phyloP scores from a whole-genome alignment of 2,888 invertebrate species.

The Prosopocoilus inquinatus region DNA sequence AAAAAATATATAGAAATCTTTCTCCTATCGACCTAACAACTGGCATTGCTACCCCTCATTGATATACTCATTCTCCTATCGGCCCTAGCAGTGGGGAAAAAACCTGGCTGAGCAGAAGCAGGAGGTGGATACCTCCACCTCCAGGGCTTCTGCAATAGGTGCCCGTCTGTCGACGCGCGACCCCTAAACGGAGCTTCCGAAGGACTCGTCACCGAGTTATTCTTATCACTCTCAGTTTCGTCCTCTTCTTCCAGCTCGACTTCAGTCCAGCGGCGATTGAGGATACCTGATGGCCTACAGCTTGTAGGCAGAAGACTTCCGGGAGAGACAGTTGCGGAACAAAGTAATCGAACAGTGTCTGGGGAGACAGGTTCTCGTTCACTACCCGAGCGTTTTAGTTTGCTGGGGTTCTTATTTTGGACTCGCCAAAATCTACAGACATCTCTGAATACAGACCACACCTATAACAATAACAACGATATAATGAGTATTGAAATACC shows the following conservation, averaged over 20 bases:
- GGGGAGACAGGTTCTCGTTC: constrained; percentile 57
- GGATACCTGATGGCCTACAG: constrained; percentile 33
- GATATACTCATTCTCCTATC: constrained; percentile 77
- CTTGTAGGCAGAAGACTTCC: constrained; percentile 40
- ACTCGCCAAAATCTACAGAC: constrained; percentile 73
- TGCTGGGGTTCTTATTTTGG: constrained; percentile 63
- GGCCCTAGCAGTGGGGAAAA: constrained; percentile 50
- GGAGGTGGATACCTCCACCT: constrained; percentile 59
- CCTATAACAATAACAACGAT: constrained; percentile 50
- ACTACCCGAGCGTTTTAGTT: constrained; percentile 60
- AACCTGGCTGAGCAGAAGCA: constrained; percentile 37
- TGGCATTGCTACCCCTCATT: constrained; percentile 65
- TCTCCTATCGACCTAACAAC: constrained; percentile 48
- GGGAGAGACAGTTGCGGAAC: constrained; percentile 45
- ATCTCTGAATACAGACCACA: constrained; percentile 74
- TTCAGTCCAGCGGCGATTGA: constrained; percentile 64
- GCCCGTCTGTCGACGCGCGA: constrained; percentile 74
- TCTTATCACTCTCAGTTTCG: constrained; percentile 48
- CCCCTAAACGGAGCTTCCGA: constrained; percentile 62
- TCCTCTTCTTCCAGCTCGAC: constrained; percentile 62
- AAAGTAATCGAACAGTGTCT: constrained; percentile 51
- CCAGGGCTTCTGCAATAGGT: constrained; percentile 59
- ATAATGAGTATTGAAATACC: no score
- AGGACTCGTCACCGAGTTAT: constrained; percentile 41
- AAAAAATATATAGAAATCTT: neutral